Conservation (phyloP, 92 coral and sea anemone genomes). For the Epizoanthus illoricatus region DNA sequence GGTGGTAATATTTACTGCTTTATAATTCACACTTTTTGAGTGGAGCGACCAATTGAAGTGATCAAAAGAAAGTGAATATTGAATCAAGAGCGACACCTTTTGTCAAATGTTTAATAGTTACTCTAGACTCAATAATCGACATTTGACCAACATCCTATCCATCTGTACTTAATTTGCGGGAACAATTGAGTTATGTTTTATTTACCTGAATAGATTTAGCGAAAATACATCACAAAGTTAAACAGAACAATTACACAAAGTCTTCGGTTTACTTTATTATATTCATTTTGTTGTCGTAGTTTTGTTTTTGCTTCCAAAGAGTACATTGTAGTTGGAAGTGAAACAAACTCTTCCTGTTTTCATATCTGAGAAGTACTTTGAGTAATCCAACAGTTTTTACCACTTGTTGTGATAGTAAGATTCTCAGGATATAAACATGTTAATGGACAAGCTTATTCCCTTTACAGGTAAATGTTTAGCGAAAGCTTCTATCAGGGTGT, state of each 20-base stretch:
- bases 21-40: not conserved
- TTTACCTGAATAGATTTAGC: not conserved
- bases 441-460: not conserved
- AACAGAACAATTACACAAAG: conserved; percentile 4
- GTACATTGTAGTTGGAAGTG: too few species aligned
- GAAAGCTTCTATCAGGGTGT: not conserved
- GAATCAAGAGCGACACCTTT: not conserved
- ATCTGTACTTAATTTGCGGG: conserved; percentile 16
- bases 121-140: not conserved
- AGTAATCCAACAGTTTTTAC: too few species aligned
- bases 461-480: conserved; percentile 3
- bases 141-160: not conserved
- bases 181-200: not conserved
- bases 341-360: too few species aligned
- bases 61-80: not conserved
- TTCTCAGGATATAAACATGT: not conserved
- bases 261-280: not conserved
- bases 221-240: conserved; percentile 17
- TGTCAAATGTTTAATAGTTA: not conserved
- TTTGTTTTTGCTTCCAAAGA: too few species aligned
- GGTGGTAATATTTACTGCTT: not conserved
- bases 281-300: not conserved
- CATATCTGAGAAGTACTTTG: too few species aligned
- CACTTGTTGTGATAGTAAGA: too few species aligned
- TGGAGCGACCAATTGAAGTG: not conserved